Base-by-base conservation (phyloP, 1,140 invertebrate genomes). In the Saxidomus purpurata region DNA sequence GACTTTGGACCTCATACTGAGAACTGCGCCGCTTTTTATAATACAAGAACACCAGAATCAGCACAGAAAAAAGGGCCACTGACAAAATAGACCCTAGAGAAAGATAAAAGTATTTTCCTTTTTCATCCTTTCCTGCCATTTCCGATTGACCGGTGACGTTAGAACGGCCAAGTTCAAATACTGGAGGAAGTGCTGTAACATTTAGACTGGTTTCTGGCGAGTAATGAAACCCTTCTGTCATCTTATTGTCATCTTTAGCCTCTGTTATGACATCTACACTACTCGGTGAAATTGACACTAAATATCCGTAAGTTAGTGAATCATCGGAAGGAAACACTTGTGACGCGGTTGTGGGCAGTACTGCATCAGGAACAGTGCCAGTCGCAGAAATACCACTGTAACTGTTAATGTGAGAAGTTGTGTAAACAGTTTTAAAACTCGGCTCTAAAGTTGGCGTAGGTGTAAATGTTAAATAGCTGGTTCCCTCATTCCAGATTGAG, bases 11-110 rank as follows among this genome's bases (percentile, higher is more conserved):
- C 25, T 80, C 59, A 63, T 69, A 80, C n/a, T 17, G 17, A 63
- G 2, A 8, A 43, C 36, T 47, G 15, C 77, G 43, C 15, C 79
- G 38, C 43, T 31, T 55, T 52, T 59, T 71, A 40, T 38, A 87
- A 22, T 77, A 76, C 47, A 87, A 59, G 19, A 55, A 55, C 4
- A 71, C 84, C 3, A 87, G 22, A 15, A 87, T 87, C 31, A 87
- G 43, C 15, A 87, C 49, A 9, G 55, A 87, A 61, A 87, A 36
- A 1, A 77, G 36, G 1, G 69, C 49, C 0, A 87, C 71, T 1
- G 84, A 74, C 17, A 79, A 8, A 28, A 87, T 87, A 47, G 25
- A 76, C 1, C 4, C 71, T 34, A 87, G 13, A 1, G 84, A 55
- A 13, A 77, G 15, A 63, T 87, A 87, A 31, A 69, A 87, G n/a